Percentiles rank a stretch among this genome's conserved stretches.
Evolutionary conservation across 2,113 vertebrate species (phyloP).

Genomic region (Mixornis gularis): DNA sequence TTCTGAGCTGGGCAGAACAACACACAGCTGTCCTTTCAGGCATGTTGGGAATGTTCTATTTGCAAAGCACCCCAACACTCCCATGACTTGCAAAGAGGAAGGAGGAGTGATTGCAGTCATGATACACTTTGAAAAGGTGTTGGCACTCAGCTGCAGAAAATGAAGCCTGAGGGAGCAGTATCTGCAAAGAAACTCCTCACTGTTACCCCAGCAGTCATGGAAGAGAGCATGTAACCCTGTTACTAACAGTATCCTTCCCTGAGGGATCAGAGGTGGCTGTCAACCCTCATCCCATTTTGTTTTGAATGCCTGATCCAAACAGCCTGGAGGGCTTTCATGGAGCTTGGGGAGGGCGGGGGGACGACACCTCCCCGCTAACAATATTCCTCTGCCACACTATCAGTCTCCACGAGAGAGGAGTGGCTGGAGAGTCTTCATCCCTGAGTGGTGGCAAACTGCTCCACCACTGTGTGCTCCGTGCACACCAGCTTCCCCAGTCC

Average conservation of each 20-base stretch:
- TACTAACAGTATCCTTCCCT: neutral
- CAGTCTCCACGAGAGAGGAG: neutral
- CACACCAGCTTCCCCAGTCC: neutral
- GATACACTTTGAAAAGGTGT: neutral
- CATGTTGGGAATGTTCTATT: neutral
- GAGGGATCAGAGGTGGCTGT: neutral
- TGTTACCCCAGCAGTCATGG: neutral
- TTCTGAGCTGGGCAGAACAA: neutral
- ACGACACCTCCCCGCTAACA: neutral
- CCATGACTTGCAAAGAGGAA: neutral
- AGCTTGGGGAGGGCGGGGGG: neutral
- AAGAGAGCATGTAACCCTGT: neutral
- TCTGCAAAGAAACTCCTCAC: neutral
- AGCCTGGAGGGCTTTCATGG: neutral
- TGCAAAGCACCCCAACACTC: neutral
- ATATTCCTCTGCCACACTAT: neutral
- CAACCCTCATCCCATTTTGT: neutral
- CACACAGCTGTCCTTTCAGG: fast-evolving
- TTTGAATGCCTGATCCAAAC: neutral
- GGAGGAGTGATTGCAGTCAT: neutral
- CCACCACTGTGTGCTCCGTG: fast-evolving
- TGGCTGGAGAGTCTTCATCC: neutral
- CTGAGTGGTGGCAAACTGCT: too few relatives aligned
- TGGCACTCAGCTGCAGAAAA: neutral
- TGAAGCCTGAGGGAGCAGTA: neutral